Conservation (phyloP, 2,113 vertebrate species). For the Tupaia tana region DNA sequence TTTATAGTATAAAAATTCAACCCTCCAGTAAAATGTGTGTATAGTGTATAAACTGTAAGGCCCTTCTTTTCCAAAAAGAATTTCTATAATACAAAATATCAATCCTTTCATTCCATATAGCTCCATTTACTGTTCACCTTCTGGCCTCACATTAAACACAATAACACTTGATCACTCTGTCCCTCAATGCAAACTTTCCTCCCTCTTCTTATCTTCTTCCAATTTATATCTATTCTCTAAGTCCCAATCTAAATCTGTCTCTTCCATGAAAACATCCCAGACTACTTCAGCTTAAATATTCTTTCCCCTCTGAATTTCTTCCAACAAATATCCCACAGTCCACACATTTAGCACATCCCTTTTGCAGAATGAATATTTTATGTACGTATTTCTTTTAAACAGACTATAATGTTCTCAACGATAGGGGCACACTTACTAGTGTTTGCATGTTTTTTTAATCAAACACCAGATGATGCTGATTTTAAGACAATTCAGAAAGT, state of each 20-base stretch:
- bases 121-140: background rate
- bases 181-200: background rate
- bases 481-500: conserved; percentile 15
- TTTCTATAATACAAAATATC: background rate
- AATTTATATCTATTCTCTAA: background rate
- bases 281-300: background rate
- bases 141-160: background rate
- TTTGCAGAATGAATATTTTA: conserved; percentile 2
- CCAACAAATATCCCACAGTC: background rate
- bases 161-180: background rate
- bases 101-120: background rate
- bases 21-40: background rate
- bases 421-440: background rate
- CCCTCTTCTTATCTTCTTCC: background rate
- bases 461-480: background rate
- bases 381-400: background rate
- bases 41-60: background rate
- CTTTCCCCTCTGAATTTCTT: background rate
- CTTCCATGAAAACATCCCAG: background rate
- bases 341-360: background rate
- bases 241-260: background rate
- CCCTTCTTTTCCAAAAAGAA: background rate
- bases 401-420: background rate
- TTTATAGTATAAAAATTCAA: background rate
- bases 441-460: background rate